Evolutionary conservation across 92 coral and sea anemone species (phyloP), one percentile per base, ranked within the genome.

Genomic region (Montipora capitata): DNA sequence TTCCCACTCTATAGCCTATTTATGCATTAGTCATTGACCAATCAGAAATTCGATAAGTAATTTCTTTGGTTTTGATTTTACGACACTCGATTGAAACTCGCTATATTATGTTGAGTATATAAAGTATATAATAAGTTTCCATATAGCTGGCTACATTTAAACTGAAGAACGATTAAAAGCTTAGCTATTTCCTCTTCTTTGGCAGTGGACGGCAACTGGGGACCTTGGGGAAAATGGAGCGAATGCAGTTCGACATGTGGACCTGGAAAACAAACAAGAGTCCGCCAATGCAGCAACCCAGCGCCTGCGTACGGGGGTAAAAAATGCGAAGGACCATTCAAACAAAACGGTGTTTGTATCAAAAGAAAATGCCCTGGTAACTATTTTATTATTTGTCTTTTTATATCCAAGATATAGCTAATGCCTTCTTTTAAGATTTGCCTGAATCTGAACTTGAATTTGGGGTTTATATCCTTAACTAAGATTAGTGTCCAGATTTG

Each of bases 161-260:
- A 27, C 35, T 27, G 35, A 27, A 27, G 35, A 27, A 1, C 35
- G 35, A 27, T 27, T 27, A 27, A 27, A 27, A 27, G 35, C 35
- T 5, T 10, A 5, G 3, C 10, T 48, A 10, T 10, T 48, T 54
- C 6, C 12, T 40, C 2, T 44, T 72, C 2, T 72, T 12, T 41
- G 13, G 11, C 4, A 10, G 85, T 80, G 65, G 38, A 80, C 39
- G 85, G 85, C 1, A 27, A 80, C 10, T 89, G 92, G 92, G 92
- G 79, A 1, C 79, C 59, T 72, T 89, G 92, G 92, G 88, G 92
- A 14, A 20, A 0, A 27, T 89, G 93, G 93, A 42, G 72, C 14
- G 38, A 38, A 4, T 89, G 93, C 14, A 89, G 89, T 44, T 84
- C 72, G 16, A 69, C 93, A 20, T 89, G 93, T 17, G 85, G 81